Evolutionary conservation across 2,113 vertebrate genomes (phyloP).

Genomic region (Lichenostomus cassidix): DNA sequence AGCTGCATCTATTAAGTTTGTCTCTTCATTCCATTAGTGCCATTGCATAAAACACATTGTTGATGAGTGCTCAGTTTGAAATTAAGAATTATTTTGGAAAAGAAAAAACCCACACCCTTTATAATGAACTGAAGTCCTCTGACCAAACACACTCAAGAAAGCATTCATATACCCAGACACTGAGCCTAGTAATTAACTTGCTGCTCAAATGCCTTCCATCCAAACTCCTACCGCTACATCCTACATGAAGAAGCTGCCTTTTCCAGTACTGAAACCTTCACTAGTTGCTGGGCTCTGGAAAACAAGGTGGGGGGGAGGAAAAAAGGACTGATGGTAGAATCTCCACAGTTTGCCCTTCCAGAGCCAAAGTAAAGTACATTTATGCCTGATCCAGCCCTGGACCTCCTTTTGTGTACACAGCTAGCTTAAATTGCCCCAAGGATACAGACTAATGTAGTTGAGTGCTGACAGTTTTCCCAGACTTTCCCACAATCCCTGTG

Average conservation of each 20-base stretch:
- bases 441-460: not conserved
- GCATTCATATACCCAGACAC: not conserved
- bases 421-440: not conserved
- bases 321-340: not conserved
- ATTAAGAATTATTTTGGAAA: not conserved
- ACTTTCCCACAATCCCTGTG: not conserved
- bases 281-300: not conserved
- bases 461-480: not conserved
- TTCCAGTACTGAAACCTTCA: not conserved
- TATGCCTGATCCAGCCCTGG: not conserved
- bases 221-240: not conserved
- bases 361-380: not conserved
- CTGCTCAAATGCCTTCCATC: not conserved
- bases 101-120: not conserved
- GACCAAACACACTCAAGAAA: not conserved
- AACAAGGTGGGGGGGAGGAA: rapidly evolving
- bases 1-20: not conserved
- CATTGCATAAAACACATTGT: not conserved
- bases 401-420: not conserved
- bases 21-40: not conserved
- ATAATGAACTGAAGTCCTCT: not conserved
- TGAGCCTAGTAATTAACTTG: not conserved
- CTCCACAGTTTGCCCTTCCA: not conserved
- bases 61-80: not conserved
- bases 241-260: not conserved